Percentiles rank a stretch among this genome's conserved stretches.
phyloP scores from a whole-genome alignment of 2,113 vertebrate genomes.

The Pituophis catenifer region DNA sequence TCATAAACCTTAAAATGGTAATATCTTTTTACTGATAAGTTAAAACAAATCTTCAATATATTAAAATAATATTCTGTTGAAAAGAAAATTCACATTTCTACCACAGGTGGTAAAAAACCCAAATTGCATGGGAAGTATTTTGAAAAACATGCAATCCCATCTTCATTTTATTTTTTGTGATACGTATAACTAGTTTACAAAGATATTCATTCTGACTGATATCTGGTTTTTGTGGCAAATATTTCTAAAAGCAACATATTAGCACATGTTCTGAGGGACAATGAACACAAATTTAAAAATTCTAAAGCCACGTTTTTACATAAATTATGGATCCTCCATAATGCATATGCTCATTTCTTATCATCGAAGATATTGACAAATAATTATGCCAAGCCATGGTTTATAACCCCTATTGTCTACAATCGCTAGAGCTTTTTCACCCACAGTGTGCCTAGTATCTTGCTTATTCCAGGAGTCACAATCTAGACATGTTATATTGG shows the following conservation, averaged over 20 bases:
- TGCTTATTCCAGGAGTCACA: background rate
- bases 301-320: background rate
- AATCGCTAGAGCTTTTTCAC: background rate
- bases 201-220: background rate
- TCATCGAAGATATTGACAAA: background rate
- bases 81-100: background rate
- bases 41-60: background rate
- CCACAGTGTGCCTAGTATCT: background rate
- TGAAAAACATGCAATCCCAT: background rate
- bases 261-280: background rate
- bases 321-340: background rate
- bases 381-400: background rate
- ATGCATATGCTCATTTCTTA: background rate
- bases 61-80: background rate
- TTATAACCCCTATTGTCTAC: background rate
- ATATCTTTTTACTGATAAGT: background rate
- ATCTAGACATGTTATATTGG: background rate
- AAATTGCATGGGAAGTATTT: background rate
- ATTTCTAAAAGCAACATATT: background rate
- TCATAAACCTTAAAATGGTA: background rate
- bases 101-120: background rate
- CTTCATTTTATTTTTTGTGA: background rate
- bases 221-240: too few species aligned
- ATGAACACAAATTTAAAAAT: background rate
- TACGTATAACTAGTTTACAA: background rate